Evolutionary conservation across 2,797 vertebrate genomes (phyloP).

Genomic region (Phalanger gymnotis): DNA sequence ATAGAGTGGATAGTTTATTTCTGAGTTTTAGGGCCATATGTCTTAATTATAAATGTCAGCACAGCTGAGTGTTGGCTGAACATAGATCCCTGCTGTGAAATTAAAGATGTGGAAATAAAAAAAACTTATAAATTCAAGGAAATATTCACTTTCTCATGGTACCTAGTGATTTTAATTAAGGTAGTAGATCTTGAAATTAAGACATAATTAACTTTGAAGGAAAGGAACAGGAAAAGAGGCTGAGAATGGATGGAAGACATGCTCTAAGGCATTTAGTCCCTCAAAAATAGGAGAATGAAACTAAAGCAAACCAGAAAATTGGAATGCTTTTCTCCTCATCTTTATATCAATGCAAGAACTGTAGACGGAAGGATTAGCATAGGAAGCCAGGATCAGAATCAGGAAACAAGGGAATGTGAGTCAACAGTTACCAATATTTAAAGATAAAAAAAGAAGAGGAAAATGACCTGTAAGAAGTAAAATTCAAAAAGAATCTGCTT

Average conservation of each 20-base stretch:
- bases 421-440: neutral
- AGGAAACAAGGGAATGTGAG: neutral
- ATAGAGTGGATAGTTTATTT: neutral
- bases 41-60: neutral
- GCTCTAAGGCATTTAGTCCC: neutral
- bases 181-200: constrained; percentile 1
- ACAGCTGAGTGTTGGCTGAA: neutral
- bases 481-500: neutral
- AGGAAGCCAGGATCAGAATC: neutral
- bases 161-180: constrained; percentile 4
- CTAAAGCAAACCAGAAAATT: neutral
- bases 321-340: neutral
- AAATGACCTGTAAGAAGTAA: neutral
- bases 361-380: neutral
- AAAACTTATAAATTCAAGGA: neutral
- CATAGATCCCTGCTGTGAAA: constrained; percentile 1
- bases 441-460: neutral
- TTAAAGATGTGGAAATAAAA: neutral
- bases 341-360: neutral
- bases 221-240: neutral
- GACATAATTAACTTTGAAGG: neutral
- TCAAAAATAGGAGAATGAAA: neutral
- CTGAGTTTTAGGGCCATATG: neutral
- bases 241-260: neutral
- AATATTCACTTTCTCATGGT: neutral